Percentiles rank a stretch among this genome's conserved stretches.
Conservation (phyloP, 2,888 invertebrate species). For the Hirtodrosophila cameraria region DNA sequence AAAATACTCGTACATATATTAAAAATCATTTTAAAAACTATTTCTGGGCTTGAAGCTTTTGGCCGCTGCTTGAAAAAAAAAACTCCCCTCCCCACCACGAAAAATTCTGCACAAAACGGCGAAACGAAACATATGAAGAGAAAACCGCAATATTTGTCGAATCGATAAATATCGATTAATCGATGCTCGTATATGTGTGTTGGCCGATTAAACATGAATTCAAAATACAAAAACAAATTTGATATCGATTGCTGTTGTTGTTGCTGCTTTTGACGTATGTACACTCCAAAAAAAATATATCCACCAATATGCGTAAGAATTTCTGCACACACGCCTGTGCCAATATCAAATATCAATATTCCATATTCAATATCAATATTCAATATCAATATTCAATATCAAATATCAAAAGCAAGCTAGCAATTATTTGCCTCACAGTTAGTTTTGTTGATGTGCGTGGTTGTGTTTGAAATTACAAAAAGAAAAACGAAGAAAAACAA, state of each 20-base stretch:
- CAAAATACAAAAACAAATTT: constrained; percentile 5
- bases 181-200: constrained; percentile 53
- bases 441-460: constrained; percentile 32
- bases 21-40: constrained; percentile 27
- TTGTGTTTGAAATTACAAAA: constrained; percentile 3
- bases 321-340: constrained; percentile 77
- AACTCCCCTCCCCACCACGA: constrained; percentile 34
- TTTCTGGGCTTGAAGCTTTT: constrained; percentile 67
- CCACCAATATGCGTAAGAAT: constrained; percentile 38
- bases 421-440: constrained; percentile 34
- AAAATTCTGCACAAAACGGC: constrained; percentile 55
- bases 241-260: constrained; percentile 57
- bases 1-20: constrained; percentile 47
- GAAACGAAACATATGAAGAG: constrained; percentile 63
- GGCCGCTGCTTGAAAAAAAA: constrained; percentile 65
- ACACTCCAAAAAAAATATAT: constrained; percentile 12
- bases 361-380: constrained; percentile 21
- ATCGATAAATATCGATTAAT: constrained; percentile 41
- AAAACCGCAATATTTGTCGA: constrained; percentile 42
- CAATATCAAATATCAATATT: constrained; percentile 33
- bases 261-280: constrained; percentile 47
- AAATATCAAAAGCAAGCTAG: constrained; percentile 38
- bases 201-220: constrained; percentile 44
- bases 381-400: constrained; percentile 27
- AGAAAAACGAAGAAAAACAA: constrained; percentile 17